A percentile compares a stretch with the other conserved stretches of the same genome.
These are phyloP conservation scores for Zootermopsis nevadensis DNA, from an alignment of 2,888 invertebrate species.

Conservation along the genomic window DNA sequence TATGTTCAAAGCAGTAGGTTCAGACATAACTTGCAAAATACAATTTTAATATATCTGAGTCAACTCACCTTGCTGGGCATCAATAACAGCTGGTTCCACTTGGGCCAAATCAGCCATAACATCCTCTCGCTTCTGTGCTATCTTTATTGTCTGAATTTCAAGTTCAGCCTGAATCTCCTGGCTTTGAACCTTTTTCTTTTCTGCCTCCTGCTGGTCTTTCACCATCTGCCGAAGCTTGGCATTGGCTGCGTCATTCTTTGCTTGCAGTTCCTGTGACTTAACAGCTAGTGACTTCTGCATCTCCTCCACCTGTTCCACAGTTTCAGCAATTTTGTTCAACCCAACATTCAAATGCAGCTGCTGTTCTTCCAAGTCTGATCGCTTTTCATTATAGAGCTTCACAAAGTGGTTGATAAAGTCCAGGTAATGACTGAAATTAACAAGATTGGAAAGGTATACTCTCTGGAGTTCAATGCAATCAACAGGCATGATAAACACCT, in stretches of 20 bases:
- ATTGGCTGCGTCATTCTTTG: conserved; percentile 98
- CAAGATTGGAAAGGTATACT: too few species aligned
- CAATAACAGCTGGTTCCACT: conserved; percentile 99
- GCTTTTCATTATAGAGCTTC: conserved; percentile 96
- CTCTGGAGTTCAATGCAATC: too few species aligned
- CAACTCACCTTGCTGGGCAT: conserved; percentile 92
- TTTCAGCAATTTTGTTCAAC: conserved; percentile 98
- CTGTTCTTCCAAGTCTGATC: conserved; percentile 98
- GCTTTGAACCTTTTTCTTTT: conserved; percentile 97
- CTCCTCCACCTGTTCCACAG: conserved; percentile 99
- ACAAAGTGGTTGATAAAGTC: conserved; percentile 99
- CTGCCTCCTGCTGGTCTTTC: conserved; percentile 98
- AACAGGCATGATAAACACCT: too few species aligned
- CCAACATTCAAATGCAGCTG: conserved; percentile 99
- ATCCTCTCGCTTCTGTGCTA: conserved; percentile 91
- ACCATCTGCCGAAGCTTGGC: conserved; percentile 99
- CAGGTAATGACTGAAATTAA: conserved; percentile 82
- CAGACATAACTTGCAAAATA: too few species aligned
- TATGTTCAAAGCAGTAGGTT: too few species aligned
- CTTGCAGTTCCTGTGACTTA: conserved; percentile 93
- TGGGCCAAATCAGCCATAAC: conserved; percentile 97
- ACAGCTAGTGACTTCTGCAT: conserved; percentile 98
- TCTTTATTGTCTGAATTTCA: conserved; percentile 85
- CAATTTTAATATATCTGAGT: too few species aligned
- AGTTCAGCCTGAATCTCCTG: conserved; percentile 94